Evolutionary conservation across 2,888 invertebrate species (phyloP).

Genomic region (Melolontha melolontha): DNA sequence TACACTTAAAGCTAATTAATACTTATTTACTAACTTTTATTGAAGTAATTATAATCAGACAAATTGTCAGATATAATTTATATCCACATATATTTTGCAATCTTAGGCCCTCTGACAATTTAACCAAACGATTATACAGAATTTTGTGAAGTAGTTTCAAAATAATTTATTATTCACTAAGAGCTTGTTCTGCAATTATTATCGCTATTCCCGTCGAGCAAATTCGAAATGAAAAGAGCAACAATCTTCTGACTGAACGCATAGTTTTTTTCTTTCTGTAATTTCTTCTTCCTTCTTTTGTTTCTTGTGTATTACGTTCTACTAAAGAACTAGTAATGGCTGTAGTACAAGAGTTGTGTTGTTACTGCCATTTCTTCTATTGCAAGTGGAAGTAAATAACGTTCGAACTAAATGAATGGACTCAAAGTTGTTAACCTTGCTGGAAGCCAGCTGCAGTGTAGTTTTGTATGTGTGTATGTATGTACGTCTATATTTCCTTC

Average conservation of each 20-base stretch:
- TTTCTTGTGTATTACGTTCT: conserved; percentile 23
- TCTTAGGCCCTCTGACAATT: too few species aligned
- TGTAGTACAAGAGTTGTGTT: conserved; percentile 9
- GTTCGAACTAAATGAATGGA: conserved; percentile 44
- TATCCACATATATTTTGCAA: too few species aligned
- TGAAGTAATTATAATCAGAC: too few species aligned
- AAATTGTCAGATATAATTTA: too few species aligned
- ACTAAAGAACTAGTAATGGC: conserved; percentile 32
- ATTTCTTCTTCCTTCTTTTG: conserved; percentile 24
- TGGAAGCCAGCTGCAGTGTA: conserved; percentile 41
- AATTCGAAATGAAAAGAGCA: conserved; percentile 26
- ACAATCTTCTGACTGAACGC: conserved; percentile 21
- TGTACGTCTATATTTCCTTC: conserved; percentile 20
- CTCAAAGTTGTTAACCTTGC: conserved; percentile 47
- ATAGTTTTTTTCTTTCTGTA: conserved; percentile 4
- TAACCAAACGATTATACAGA: too few species aligned
- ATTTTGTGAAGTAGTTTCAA: too few species aligned
- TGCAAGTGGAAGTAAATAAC: conserved; percentile 29
- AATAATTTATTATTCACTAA: too few species aligned
- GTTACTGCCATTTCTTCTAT: conserved; percentile 16
- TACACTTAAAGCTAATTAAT: too few species aligned
- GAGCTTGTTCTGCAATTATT: too few species aligned
- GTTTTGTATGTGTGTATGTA: not conserved
- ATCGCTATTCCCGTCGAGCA: too few species aligned
- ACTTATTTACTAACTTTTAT: too few species aligned